Evolutionary conservation across 2,113 vertebrate species (phyloP), one percentile per base, ranked within the genome.

Genomic region (Arvicanthis niloticus): DNA sequence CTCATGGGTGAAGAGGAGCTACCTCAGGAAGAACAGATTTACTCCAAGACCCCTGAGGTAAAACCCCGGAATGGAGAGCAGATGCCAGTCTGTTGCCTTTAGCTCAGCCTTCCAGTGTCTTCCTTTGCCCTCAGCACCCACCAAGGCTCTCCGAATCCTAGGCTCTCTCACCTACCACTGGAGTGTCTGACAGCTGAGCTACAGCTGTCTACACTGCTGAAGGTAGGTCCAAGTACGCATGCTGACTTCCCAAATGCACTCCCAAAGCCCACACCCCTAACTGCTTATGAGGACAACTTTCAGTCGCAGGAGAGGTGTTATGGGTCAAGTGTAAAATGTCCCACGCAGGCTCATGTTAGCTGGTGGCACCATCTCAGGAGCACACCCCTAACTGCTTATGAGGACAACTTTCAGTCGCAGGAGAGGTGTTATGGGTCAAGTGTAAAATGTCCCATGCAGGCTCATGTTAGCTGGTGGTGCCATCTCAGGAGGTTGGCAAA

Each of bases 381-480:
- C 29, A 22, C 37, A 5, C 17, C 68, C 65, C 13, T 0, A 0
- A 26, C 13, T 12, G 11, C 73, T 65, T 65, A 60, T 8, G 0
- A 21, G 31, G 58, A 60, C 42, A 11, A 75, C 42, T 42, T 65
- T 56, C 42, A 7, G 26, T 0, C 0, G 29, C 0, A 37, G 29
- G 80, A 56, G 9, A 40, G 37, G 37, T 24, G 56, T 24, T 65
- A 15, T 37, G 45, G 31, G 29, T 13, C 24, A 45, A 3, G 12
- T 37, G 42, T 24, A 9, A 22, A 34, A 13, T 4, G 42, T 13
- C 11, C 62, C 42, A 21, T 29, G 45, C 42, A 51, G 62, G 84
- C 19, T 68, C 31, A 0, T 21, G 40, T 48, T 67, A 22, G 84
- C 17, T 21, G 62, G 60, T 51, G 29, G 62, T 34, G 29, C 16